These are phyloP conservation scores for Eupleurogrammus muticus DNA, from an alignment of 2,797 vertebrate genomes.

Conservation along the genomic window DNA sequence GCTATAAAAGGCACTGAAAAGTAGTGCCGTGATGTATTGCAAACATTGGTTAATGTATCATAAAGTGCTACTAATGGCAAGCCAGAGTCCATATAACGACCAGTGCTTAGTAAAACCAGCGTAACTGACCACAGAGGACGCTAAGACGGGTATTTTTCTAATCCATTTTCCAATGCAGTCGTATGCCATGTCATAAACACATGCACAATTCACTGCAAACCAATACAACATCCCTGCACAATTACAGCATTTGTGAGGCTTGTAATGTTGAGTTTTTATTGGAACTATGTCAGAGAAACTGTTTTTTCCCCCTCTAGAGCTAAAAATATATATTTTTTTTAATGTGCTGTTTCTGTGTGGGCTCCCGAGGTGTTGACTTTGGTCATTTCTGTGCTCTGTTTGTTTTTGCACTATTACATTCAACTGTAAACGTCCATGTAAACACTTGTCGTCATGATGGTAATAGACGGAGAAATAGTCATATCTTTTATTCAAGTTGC, in stretches of 20 bases:
- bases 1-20: slow-evolving; percentile 56
- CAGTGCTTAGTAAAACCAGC: slow-evolving; percentile 19
- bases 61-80: slow-evolving; percentile 45
- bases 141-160: slow-evolving; percentile 41
- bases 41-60: slow-evolving; percentile 30
- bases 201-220: background rate
- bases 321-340: background rate
- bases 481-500: too few species aligned
- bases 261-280: background rate
- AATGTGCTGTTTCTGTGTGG: background rate
- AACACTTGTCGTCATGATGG: background rate
- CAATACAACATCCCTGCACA: slow-evolving; percentile 12
- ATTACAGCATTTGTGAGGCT: slow-evolving; percentile 5
- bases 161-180: slow-evolving; percentile 43
- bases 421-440: slow-evolving; percentile 7
- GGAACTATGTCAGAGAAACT: background rate
- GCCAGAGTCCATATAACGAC: slow-evolving; percentile 55
- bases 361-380: background rate
- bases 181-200: slow-evolving; percentile 23
- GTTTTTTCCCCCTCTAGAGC: background rate
- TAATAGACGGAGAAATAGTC: too few species aligned
- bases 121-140: slow-evolving; percentile 32
- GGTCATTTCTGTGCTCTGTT: background rate
- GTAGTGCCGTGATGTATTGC: slow-evolving; percentile 31
- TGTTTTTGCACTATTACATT: background rate